Base-by-base conservation (phyloP, 2,888 invertebrate genomes). In the Drosophila anomalipes region DNA sequence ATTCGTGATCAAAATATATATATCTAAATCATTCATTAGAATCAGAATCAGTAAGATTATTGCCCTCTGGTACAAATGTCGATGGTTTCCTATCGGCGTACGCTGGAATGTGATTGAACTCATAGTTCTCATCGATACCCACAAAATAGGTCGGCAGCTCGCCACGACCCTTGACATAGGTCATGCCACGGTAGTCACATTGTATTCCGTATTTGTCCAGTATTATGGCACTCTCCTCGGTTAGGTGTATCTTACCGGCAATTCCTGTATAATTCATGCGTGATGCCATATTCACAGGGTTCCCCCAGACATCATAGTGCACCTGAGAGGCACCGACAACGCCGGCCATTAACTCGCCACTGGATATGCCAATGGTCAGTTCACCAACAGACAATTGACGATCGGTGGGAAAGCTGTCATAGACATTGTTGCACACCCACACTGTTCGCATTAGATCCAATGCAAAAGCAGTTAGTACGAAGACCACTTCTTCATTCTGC, bases 271-370 rank as follows among this genome's bases (percentile, higher is more conserved):
- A 97, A 91, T 99, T 98, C 98, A 99, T 98, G 86, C 99, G 95
- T 0, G 98, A 98, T 3, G 99, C 98, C 95, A 99, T 97, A 93
- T 99, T 99, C 0, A 99, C 99, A 0, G 98, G 97, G 93, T 99
- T 97, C 0, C 99, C 99, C 98, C 99, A 99, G 89, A 99, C 98
- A 92, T 99, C 99, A 92, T 98, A 99, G 54, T 98, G 95, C 0
- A 99, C 98, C 91, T 98, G 98, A 70, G 97, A 96, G 0, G 97
- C 97, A 0, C 98, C 99, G 1, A 99, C 98, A 0, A 99, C 98
- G 4, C 99, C 99, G 0, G 99, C 98, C 74, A 98, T 97, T 12
- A 98, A 96, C 85, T 97, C 96, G 0, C 99, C 99, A 90, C 97
- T 96, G 53, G 97, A 97, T 88, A 99, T 97, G 61, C 98, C 98